A percentile compares a stretch with the other conserved stretches of the same genome.
These are phyloP conservation scores for Colletes latitarsis DNA, from an alignment of 1,140 invertebrate species.

Conservation along the genomic window DNA sequence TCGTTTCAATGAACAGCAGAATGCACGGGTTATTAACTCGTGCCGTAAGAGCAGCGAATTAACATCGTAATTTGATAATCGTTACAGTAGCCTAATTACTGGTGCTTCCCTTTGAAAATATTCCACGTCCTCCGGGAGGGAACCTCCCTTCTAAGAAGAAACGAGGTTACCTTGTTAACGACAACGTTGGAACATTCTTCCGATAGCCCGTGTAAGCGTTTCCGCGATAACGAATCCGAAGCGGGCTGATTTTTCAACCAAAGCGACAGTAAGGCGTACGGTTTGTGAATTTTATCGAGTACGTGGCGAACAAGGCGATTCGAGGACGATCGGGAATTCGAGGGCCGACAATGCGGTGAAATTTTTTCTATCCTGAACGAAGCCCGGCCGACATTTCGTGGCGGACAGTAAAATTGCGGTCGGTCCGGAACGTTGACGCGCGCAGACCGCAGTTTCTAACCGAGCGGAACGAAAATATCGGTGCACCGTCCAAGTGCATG, in stretches of 20 bases:
- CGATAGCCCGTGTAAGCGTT: no score
- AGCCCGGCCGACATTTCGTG: slow-evolving; percentile 28
- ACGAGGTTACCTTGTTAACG: background rate
- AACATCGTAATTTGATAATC: slow-evolving; percentile 47
- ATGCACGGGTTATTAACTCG: slow-evolving; percentile 51
- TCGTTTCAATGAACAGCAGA: slow-evolving; percentile 48
- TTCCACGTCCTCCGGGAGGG: background rate
- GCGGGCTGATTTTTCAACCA: no score
- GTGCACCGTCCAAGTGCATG: slow-evolving; percentile 42
- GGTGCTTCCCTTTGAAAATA: slow-evolving; percentile 5
- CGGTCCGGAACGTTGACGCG: slow-evolving; percentile 52
- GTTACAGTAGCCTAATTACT: slow-evolving; percentile 39
- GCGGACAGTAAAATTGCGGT: slow-evolving; percentile 58
- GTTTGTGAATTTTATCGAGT: background rate
- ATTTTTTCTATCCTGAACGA: slow-evolving; percentile 15
- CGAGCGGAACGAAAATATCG: slow-evolving; percentile 62
- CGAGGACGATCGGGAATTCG: background rate
- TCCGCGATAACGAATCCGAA: no score
- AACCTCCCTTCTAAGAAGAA: background rate
- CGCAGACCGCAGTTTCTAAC: slow-evolving; percentile 56
- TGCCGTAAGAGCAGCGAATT: slow-evolving; percentile 45
- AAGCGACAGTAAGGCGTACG: background rate
- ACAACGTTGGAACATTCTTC: background rate
- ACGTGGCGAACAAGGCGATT: background rate
- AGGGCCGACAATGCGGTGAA: background rate